These are phyloP conservation scores for Micoletzkya japonica DNA, from an alignment of 2,888 invertebrate genomes.

Conservation along the genomic window DNA sequence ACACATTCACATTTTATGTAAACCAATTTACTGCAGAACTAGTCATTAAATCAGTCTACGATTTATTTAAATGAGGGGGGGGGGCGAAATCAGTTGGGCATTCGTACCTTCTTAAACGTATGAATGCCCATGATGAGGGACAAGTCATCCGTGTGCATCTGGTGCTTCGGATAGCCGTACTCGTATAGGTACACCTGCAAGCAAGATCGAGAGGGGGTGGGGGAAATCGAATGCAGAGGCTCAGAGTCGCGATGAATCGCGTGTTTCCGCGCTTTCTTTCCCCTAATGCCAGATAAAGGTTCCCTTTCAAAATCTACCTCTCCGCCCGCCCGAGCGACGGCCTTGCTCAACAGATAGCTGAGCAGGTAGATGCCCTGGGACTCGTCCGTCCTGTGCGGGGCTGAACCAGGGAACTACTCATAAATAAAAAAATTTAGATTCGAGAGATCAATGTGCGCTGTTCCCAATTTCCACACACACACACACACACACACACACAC, in stretches of 20 bases:
- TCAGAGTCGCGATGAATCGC: too few relatives aligned
- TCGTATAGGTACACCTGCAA: slow-evolving; percentile 23
- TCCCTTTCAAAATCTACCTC: neutral
- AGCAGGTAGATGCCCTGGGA: slow-evolving; percentile 4
- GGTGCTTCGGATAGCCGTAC: slow-evolving; percentile 16
- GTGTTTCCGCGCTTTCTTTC: neutral
- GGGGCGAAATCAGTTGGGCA: neutral
- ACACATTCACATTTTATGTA: neutral
- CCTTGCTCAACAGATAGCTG: neutral
- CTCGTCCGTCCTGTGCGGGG: too few relatives aligned
- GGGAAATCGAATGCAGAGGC: neutral
- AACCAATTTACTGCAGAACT: neutral
- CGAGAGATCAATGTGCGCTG: too few relatives aligned
- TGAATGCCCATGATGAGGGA: slow-evolving; percentile 25
- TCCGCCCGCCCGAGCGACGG: neutral
- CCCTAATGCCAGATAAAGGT: neutral
- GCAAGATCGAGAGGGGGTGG: neutral
- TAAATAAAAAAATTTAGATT: too few relatives aligned
- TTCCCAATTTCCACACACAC: too few relatives aligned
- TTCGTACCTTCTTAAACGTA: slow-evolving; percentile 4
- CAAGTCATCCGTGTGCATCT: slow-evolving; percentile 15
- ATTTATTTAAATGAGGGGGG: too few relatives aligned
- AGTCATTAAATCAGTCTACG: too few relatives aligned
- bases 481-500: neutral
- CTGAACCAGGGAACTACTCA: too few relatives aligned